These are phyloP conservation scores for Apis dorsata DNA, from an alignment of 1,140 invertebrate species.

Conservation along the genomic window DNA sequence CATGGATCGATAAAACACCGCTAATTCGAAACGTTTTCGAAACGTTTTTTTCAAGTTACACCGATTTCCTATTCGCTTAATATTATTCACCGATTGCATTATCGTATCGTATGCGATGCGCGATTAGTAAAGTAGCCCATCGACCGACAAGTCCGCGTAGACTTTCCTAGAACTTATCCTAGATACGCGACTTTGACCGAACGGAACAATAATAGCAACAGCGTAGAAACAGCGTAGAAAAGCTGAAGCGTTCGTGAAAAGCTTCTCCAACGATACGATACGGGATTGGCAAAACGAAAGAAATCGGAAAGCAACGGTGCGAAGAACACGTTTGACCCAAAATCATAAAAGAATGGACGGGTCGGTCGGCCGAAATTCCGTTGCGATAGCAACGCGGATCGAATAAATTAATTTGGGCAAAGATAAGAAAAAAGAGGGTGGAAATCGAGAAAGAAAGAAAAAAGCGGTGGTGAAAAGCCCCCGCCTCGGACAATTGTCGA, in stretches of 20 bases:
- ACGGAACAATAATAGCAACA: constrained; percentile 9
- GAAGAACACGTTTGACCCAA: neutral
- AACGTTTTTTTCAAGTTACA: neutral
- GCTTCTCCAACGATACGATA: neutral
- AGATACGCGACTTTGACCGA: constrained; percentile 41
- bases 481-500: constrained; percentile 39
- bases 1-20: constrained; percentile 20
- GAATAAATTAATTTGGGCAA: neutral
- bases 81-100: neutral
- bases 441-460: constrained; percentile 4
- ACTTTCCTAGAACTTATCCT: constrained; percentile 20
- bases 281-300: neutral
- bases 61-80: neutral
- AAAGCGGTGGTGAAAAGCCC: constrained; percentile 37
- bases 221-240: neutral
- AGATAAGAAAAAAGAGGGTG: neutral
- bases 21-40: neutral
- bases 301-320: constrained; percentile 14
- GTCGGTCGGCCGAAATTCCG: neutral
- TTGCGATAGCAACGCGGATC: neutral
- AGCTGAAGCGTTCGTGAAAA: constrained; percentile 24
- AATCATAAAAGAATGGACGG: neutral
- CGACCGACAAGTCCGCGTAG: neutral
- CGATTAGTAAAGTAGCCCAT: neutral
- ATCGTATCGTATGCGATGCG: neutral